These are phyloP conservation scores for Lophotriccus pileatus DNA, from an alignment of 2,797 vertebrate genomes.

Conservation along the genomic window DNA sequence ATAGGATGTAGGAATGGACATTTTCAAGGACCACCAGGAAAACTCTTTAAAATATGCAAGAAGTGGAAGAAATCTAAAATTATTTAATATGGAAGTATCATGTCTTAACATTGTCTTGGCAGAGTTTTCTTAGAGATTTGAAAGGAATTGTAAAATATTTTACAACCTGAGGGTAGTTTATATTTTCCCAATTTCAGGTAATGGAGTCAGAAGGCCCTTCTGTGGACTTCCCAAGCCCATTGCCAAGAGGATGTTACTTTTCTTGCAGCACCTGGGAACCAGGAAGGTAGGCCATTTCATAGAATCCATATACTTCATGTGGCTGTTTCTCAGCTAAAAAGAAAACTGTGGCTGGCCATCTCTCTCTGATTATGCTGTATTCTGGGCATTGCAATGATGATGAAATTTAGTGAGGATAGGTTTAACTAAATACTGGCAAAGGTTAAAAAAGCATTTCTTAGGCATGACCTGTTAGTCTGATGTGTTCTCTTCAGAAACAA, in stretches of 20 bases:
- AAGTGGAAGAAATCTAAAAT: neutral
- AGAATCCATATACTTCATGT: neutral
- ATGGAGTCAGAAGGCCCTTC: neutral
- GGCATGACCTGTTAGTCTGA: neutral
- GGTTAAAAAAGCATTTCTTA: neutral
- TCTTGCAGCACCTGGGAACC: neutral
- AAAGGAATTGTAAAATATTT: neutral
- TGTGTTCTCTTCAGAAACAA: neutral
- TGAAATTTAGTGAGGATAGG: neutral
- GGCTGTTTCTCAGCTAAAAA: neutral
- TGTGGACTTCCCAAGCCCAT: neutral
- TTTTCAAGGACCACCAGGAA: neutral
- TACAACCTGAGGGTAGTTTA: neutral
- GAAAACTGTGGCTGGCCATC: accelerated
- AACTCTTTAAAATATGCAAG: neutral
- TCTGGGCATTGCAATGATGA: neutral
- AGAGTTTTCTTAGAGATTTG: neutral
- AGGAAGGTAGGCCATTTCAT: neutral
- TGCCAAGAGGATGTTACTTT: neutral
- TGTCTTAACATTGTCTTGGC: neutral
- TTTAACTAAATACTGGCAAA: neutral
- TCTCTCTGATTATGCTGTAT: neutral
- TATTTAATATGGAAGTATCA: neutral
- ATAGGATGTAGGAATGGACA: neutral
- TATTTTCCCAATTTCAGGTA: neutral